Evolutionary conservation across 1,140 invertebrate species (phyloP), one percentile per base, ranked within the genome.

Genomic region (Drosophila virilis): DNA sequence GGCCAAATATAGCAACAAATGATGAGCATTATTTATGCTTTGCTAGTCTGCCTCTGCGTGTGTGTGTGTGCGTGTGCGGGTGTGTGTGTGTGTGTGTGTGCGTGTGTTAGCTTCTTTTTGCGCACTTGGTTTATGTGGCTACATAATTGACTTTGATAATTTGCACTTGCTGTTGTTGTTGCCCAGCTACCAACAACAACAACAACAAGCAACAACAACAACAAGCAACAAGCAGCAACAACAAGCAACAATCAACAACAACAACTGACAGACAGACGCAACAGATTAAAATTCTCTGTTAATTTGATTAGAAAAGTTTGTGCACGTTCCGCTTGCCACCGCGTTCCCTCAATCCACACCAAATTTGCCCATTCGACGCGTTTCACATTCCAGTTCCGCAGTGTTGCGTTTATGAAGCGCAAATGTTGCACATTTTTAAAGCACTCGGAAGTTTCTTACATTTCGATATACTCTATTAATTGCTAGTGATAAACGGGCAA

Each of bases 261-360:
- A 42, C 46, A 71, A 52, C 68, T 38, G 35, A 58, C 65, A 52
- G 71, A n/a, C 42, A 57, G 46, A 61, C 17, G 43, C 69, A 73
- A 73, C 70, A 68, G 62, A 60, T 73, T 73, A 55, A 73, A 73
- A 73, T 73, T 80, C 55, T 59, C 62, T 88, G 78, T 88, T 88
- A 88, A 88, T 88, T 88, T 88, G 83, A 88, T 88, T 88, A 88
- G 83, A 88, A 88, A 88, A 88, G 76, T 88, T 86, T 80, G 32
- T 10, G 42, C 42, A 12, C 42, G 22, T 57, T 57, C 54, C 28
- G 22, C 32, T 13, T 51, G 45, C 45, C 45, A 28, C 3, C 45
- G 8, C 17, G 17, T 38, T 15, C 33, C 32, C 8, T 32, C n/a
- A 10, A n/a, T 58, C 13, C 40, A n/a, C 51, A 15, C 37, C 28